Conservation (phyloP, 2,113 vertebrate genomes). For the Thalassarche chlororhynchos region DNA sequence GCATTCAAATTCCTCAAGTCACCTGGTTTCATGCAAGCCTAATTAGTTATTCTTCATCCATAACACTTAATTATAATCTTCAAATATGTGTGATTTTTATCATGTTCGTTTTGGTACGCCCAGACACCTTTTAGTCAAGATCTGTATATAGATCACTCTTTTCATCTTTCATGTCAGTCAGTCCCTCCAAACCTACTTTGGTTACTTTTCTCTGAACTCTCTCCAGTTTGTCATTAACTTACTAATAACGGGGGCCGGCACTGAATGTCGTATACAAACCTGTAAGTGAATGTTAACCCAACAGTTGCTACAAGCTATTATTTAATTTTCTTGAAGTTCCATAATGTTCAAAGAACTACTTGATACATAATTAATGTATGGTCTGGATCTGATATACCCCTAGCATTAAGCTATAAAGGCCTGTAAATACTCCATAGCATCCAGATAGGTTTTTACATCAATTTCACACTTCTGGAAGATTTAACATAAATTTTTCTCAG, state of each 20-base stretch:
- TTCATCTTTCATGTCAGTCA: neutral
- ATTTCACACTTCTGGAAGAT: neutral
- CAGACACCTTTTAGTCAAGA: neutral
- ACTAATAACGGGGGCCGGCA: neutral
- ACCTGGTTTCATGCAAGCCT: neutral
- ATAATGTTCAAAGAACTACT: neutral
- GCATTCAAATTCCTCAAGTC: neutral
- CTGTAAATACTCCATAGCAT: neutral
- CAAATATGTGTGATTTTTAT: neutral
- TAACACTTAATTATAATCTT: neutral
- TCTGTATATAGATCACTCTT: neutral
- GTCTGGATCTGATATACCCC: neutral
- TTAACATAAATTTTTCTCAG: neutral
- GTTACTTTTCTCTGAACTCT: neutral
- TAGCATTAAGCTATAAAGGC: neutral
- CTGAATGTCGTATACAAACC: neutral
- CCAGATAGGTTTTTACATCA: neutral
- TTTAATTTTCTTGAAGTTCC: neutral
- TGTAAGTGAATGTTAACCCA: neutral
- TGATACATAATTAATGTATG: neutral
- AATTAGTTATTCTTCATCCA: neutral
- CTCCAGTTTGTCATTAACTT: neutral
- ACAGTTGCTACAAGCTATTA: neutral
- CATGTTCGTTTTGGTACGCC: neutral
- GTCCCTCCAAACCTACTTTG: neutral